Base-by-base conservation (phyloP, 1,140 invertebrate genomes). In the Vanessa atalanta region DNA sequence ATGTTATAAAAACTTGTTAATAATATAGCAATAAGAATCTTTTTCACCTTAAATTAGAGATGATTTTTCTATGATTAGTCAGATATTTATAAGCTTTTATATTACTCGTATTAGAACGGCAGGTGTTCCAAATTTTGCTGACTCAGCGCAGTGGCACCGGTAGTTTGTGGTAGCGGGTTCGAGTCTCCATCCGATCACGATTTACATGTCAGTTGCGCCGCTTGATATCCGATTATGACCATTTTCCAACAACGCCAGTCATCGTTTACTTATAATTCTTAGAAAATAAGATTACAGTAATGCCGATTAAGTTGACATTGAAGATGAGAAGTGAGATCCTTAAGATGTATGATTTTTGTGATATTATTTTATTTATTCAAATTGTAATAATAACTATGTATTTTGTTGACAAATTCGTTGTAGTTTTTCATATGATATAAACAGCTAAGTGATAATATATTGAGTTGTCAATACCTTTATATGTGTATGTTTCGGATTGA, bases 121-220 rank as follows among this genome's bases (percentile, higher is more conserved):
- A 92, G 90, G 90, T 92, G 90, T 85, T 85, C 55, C 23, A 60
- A 79, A 88, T 84, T 77, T 63, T 83, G 90, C 89, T 87, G 88
- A 88, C 83, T 92, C 89, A 92, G 75, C 76, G 69, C 87, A 77
- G 88, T 90, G 89, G 88, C 89, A 88, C 84, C 90, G 88, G 90
- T 92, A 92, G 90, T 92, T 80, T 79, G 75, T 90, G 81, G 90
- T 92, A 92, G 90, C 90, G 83, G 80, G 81, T 89, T 87, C 81
- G 85, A 86, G 73, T 86, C 87, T 78, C 79, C 78, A 83, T 81
- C 79, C 79, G 87, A 90, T 91, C 90, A 92, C 88, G 88, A 92
- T 91, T 91, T 92, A 91, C 88, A 91, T 90, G 89, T 92, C 89
- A 91, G 85, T 87, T 79, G 84, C 82, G 72, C 90, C 88, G 90